Evolutionary conservation across 2,113 vertebrate species (phyloP), one percentile per base, ranked within the genome.

Genomic region (Axis porcinus): DNA sequence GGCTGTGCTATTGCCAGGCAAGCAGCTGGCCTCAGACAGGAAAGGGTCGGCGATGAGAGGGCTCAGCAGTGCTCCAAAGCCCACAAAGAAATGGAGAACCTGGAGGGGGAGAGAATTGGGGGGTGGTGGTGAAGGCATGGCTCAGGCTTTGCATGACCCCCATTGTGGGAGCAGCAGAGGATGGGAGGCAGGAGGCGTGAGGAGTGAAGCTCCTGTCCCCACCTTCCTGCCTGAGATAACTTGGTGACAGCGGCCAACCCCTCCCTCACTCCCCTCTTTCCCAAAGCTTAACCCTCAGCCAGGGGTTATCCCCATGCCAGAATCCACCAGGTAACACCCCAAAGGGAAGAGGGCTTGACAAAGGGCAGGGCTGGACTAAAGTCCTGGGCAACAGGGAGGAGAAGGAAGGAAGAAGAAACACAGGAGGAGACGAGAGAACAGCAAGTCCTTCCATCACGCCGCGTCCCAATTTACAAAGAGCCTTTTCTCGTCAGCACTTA

Each of bases 1-100:
- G 96, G n/a, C 57, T 0, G 99, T 99, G 98, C 89, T n/a, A 52
- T 99, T 99, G 6, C 98, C 95, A 74, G 99, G 98, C 91, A 99
- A 98, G 97, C 99, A 99, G 98, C 93, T 99, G 95, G 99, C 99
- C n/a, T 99, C 99, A 0, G 99, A 99, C 94, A 99, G 99, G 98
- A 99, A 99, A 40, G 99, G 99, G 96, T 99, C 99, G 0, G 99
- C 99, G 11, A 99, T 99, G 79, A 99, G 98, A 0, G 99, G 99
- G 97, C 99, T 99, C 82, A 99, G 98, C 93, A 99, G 98, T 0
- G 99, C 99, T 0, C 99, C 99, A 2, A 99, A 99, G 60, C 99
- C 99, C 94, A 99, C 99, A 81, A 99, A 99, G 98, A 99, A 99
- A 95, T 99, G 99, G 28, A 99, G 99, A 3, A 98, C 99, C 99